phyloP scores from a whole-genome alignment of 2,113 vertebrate genomes.

The Corynorhinus townsendii region DNA sequence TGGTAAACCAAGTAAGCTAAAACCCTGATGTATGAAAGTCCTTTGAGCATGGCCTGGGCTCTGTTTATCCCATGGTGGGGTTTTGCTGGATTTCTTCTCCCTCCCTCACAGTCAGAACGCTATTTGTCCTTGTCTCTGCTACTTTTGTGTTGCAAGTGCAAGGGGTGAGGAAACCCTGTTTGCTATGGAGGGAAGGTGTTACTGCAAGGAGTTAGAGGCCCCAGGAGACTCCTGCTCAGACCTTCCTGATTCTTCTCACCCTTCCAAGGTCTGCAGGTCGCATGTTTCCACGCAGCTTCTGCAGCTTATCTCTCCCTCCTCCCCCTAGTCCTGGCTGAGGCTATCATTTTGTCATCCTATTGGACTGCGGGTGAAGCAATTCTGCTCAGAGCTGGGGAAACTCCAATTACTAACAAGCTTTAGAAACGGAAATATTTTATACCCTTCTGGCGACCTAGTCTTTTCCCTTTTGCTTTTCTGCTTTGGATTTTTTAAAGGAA shows the following conservation, averaged over 20 bases:
- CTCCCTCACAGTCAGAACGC: conserved; percentile 51
- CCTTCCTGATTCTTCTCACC: not conserved
- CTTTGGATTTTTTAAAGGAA: conserved; percentile 13
- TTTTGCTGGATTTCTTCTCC: conserved; percentile 26
- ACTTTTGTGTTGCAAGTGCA: conserved; percentile 30
- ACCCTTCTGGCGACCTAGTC: not conserved
- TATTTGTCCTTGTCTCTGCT: conserved; percentile 22
- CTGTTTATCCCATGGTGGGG: conserved; percentile 37
- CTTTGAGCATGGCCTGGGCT: conserved; percentile 68
- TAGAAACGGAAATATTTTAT: not conserved
- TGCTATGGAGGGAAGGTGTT: not conserved
- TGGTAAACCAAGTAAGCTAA: conserved; percentile 79
- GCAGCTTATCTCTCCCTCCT: too few relatives aligned
- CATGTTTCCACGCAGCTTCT: not conserved
- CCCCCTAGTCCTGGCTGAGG: fast-evolving
- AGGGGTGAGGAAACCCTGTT: not conserved
- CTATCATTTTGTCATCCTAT: not conserved
- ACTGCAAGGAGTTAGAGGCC: not conserved
- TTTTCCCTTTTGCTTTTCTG: not conserved
- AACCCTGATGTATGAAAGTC: conserved; percentile 69
- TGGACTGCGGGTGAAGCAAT: not conserved
- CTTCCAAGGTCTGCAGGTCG: not conserved
- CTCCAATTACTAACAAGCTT: not conserved
- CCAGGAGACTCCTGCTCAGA: not conserved
- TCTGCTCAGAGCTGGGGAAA: not conserved